Evolutionary conservation across 1,140 invertebrate genomes (phyloP).

Genomic region (Spodoptera litura): DNA sequence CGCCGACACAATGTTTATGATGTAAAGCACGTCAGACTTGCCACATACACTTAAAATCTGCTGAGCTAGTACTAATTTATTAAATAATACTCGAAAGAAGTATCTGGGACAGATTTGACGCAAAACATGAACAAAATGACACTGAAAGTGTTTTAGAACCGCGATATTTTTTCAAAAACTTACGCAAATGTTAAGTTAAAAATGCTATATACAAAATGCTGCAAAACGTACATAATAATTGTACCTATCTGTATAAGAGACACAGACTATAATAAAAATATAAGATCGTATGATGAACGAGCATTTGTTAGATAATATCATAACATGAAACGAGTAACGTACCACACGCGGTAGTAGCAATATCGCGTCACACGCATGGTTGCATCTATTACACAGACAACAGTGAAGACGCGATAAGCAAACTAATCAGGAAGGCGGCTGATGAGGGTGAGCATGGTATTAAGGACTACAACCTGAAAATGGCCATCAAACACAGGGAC

Average conservation of each 20-base stretch:
- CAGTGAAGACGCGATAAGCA: too few species aligned
- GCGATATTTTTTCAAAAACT: too few species aligned
- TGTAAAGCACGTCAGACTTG: conserved; percentile 30
- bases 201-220: too few species aligned
- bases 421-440: too few species aligned
- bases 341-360: too few species aligned
- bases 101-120: neutral
- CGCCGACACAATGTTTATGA: conserved; percentile 41
- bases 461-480: too few species aligned
- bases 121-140: neutral
- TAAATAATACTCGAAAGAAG: conserved; percentile 1
- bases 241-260: neutral
- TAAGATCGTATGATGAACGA: neutral
- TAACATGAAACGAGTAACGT: conserved; percentile 3
- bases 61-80: conserved; percentile 25
- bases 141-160: neutral
- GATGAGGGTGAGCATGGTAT: too few species aligned
- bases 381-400: too few species aligned
- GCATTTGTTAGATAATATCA: neutral
- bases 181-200: too few species aligned
- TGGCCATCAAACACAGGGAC: too few species aligned
- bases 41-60: conserved; percentile 13
- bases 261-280: neutral
- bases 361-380: too few species aligned
- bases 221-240: too few species aligned